Conservation (phyloP, 2,113 vertebrate species). For the Artemisiospiza belli region DNA sequence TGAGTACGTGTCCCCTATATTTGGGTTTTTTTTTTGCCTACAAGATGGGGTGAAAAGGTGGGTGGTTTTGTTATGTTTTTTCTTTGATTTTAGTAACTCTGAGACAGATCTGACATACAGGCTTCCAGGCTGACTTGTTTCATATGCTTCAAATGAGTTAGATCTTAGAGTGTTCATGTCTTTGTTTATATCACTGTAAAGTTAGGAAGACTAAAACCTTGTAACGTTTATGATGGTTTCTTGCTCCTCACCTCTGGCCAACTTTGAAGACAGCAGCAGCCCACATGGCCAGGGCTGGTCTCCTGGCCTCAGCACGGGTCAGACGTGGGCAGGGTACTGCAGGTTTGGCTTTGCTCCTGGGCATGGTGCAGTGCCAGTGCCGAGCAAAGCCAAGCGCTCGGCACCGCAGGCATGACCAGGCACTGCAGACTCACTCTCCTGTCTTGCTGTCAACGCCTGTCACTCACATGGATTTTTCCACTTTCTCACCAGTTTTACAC, state of each 20-base stretch:
- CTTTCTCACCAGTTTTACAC: not conserved
- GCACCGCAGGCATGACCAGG: fast-evolving
- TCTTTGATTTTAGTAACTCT: not conserved
- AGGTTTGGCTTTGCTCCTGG: not conserved
- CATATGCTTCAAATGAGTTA: not conserved
- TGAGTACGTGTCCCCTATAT: not conserved
- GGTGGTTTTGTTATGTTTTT: not conserved
- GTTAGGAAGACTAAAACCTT: not conserved
- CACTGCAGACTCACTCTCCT: not conserved
- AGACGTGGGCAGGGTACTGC: fast-evolving
- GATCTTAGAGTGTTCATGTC: not conserved
- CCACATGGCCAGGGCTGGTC: not conserved
- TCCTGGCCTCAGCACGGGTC: not conserved
- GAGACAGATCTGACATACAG: not conserved
- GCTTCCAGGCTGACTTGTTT: not conserved
- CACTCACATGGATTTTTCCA: not conserved
- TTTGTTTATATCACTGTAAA: not conserved
- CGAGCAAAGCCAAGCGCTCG: not conserved
- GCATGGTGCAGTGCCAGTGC: not conserved
- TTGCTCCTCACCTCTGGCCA: not conserved
- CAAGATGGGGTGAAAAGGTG: not conserved
- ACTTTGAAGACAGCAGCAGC: not conserved
- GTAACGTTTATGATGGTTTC: not conserved
- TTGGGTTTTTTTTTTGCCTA: not conserved
- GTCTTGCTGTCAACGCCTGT: not conserved